Evolutionary conservation across 2,113 vertebrate species (phyloP), one percentile per base, ranked within the genome.

Genomic region (Mirza zaza): DNA sequence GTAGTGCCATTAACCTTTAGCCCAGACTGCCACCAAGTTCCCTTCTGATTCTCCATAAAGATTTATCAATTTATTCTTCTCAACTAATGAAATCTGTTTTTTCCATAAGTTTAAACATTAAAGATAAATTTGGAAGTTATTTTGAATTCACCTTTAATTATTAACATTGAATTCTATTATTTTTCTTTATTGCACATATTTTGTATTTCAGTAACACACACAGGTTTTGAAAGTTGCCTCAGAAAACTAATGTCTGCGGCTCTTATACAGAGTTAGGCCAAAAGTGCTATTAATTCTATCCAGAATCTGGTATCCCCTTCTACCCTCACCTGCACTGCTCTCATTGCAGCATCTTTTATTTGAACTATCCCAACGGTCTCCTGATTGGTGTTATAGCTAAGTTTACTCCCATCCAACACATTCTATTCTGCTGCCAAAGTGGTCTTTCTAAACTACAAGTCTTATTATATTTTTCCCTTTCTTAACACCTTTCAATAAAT

Each of bases 121-220:
- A 67, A 73, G 23, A 71, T 52, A 92, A 45, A 75, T 48, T n/a
- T 85, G 20, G 10, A 79, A 71, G 29, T 73, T 34, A 77, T 73
- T 93, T 73, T 73, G 25, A 73, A 95, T 90, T 89, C 3, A 84
- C 14, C 77, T 90, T 90, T 88, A 75, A 92, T 71, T 73, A 65
- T 36, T 65, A 48, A 32, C 15, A 81, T 32, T 57, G 18, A 83
- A 85, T 82, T 91, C 57, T 92, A 71, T 50, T 63, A 14, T 84
- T 92, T 84, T 89, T 85, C 52, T 83, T 94, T 34, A 87, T 32
- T 63, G 36, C 7, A 73, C 6, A 61, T 0, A 91, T 82, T 96
- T 36, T 82, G 4, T 63, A 89, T 52, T 59, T 95, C 6, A 92
- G 73, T 79, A 89, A 95, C 17, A 79, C 3, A 87, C 0, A 87